Percentiles rank a stretch among this genome's conserved stretches.
Conservation (phyloP, 1,140 invertebrate species). For the Belonocnema kinseyi region DNA sequence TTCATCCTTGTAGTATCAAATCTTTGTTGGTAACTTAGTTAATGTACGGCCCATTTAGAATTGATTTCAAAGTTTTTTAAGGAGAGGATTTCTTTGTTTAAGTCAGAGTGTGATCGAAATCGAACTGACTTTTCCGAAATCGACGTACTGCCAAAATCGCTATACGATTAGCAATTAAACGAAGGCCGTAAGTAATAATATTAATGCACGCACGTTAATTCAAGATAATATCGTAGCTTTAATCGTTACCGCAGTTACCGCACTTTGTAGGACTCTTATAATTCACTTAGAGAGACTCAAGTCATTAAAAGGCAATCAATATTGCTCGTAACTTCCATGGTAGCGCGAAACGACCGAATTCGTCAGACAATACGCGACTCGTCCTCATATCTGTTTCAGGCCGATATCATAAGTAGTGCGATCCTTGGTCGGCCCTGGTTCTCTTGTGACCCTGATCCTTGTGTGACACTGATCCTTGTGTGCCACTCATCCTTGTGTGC, state of each 20-base stretch:
- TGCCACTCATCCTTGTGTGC: no score
- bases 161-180: conserved; percentile 60
- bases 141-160: conserved; percentile 56
- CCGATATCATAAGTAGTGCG: no score
- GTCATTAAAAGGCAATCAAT: conserved; percentile 47
- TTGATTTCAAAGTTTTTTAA: no score
- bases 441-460: no score
- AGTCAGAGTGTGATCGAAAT: conserved; percentile 6
- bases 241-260: conserved; percentile 73
- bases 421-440: no score
- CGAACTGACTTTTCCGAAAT: conserved; percentile 21
- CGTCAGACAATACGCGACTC: no score
- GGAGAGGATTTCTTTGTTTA: not conserved
- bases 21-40: no score
- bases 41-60: no score
- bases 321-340: conserved; percentile 46
- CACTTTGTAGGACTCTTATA: conserved; percentile 71
- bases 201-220: conserved; percentile 71
- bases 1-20: no score
- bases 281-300: conserved; percentile 63
- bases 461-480: no score
- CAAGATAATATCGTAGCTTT: conserved; percentile 73
- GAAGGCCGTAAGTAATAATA: conserved; percentile 59
- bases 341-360: conserved; percentile 23
- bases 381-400: no score